Percentiles rank a stretch among this genome's conserved stretches.
phyloP scores from a whole-genome alignment of 2,888 invertebrate species.

The Clunio marinus region DNA sequence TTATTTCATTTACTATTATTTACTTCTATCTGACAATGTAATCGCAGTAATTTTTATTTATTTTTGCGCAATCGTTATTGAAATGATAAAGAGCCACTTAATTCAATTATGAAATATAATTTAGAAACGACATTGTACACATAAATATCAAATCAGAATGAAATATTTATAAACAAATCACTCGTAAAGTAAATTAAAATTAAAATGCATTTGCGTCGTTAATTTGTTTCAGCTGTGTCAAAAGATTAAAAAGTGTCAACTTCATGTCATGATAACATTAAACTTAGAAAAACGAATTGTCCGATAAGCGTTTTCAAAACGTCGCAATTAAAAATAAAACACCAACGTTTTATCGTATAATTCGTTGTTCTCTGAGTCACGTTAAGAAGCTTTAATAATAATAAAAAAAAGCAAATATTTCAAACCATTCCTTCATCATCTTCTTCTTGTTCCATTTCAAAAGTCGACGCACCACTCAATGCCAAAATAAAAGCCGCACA shows the following conservation, averaged over 20 bases:
- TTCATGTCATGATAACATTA: not conserved
- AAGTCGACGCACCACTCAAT: slow-evolving; percentile 1
- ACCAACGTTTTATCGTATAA: too few species aligned
- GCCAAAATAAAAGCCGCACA: slow-evolving; percentile 32
- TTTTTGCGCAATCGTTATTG: too few species aligned
- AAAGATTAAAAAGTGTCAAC: slow-evolving; percentile 33
- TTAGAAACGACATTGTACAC: not conserved
- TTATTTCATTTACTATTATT: too few species aligned
- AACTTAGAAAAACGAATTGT: not conserved
- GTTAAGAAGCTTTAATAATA: too few species aligned
- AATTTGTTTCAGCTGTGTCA: not conserved
- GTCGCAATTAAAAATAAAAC: not conserved
- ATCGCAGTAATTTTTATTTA: too few species aligned
- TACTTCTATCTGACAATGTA: too few species aligned
- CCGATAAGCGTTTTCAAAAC: not conserved
- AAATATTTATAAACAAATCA: slow-evolving; percentile 7
- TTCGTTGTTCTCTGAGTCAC: too few species aligned
- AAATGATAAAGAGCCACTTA: too few species aligned
- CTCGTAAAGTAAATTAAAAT: not conserved
- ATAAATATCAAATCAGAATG: not conserved
- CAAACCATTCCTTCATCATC: not conserved
- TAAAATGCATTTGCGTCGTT: slow-evolving; percentile 1
- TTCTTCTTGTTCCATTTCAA: not conserved
- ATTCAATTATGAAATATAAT: too few species aligned
- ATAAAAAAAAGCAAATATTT: too few species aligned